phyloP scores from a whole-genome alignment of 2,797 vertebrate species.

The Bryconaethiops microstoma region DNA sequence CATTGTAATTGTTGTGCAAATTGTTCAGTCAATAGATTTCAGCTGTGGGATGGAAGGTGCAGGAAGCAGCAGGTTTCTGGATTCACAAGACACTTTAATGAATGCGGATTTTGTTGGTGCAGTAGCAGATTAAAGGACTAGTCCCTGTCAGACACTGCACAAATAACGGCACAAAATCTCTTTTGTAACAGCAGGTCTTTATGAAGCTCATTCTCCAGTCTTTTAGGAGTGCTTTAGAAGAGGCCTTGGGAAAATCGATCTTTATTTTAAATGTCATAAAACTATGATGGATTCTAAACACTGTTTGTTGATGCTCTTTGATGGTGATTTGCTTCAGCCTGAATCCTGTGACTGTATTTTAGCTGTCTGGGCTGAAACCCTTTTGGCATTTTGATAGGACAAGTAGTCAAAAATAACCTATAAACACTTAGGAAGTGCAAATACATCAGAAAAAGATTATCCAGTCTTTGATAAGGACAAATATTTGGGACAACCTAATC shows the following conservation, averaged over 20 bases:
- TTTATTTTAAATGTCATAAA: neutral
- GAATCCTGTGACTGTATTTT: neutral
- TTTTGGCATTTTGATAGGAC: neutral
- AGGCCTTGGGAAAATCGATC: neutral
- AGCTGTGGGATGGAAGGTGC: slow-evolving; percentile 18
- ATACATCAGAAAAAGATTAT: neutral
- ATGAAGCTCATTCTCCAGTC: neutral
- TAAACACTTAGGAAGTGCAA: neutral
- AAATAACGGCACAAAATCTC: neutral
- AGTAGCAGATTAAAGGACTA: slow-evolving; percentile 8
- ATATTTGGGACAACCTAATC: no score
- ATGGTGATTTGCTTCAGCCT: neutral
- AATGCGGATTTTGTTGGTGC: slow-evolving; percentile 5
- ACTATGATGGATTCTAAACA: neutral
- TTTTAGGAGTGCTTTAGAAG: neutral
- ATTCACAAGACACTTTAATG: slow-evolving; percentile 38
- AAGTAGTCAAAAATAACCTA: neutral
- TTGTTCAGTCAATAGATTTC: slow-evolving; percentile 47
- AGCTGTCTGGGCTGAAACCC: neutral
- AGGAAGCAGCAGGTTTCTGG: slow-evolving; percentile 1
- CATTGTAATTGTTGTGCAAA: slow-evolving; percentile 28
- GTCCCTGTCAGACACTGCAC: slow-evolving; percentile 2
- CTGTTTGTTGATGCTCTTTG: neutral
- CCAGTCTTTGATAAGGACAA: neutral
- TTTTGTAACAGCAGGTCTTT: neutral